Percentiles rank a stretch among this genome's conserved stretches.
These are phyloP conservation scores for Monoplex corrugatus DNA, from an alignment of 2,888 invertebrate species.

Conservation along the genomic window DNA sequence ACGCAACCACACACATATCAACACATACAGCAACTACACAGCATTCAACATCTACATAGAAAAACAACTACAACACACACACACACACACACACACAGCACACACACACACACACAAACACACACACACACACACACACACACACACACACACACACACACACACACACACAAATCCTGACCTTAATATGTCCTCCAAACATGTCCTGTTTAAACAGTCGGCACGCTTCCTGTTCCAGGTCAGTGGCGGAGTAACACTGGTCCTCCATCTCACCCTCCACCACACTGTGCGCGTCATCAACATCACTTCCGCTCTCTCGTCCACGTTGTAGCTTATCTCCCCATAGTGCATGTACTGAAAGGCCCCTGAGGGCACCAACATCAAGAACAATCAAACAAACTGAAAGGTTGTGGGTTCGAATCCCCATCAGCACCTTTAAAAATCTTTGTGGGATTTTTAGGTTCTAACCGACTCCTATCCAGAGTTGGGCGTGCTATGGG, in stretches of 20 bases:
- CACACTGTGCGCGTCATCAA: slow-evolving; percentile 60
- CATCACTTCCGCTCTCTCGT: slow-evolving; percentile 61
- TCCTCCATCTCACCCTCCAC: slow-evolving; percentile 61
- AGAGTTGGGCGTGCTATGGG: too few relatives aligned
- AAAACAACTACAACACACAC: too few relatives aligned
- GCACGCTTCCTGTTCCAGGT: slow-evolving; percentile 43
- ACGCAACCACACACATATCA: too few relatives aligned
- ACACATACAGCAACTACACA: too few relatives aligned
- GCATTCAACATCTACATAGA: too few relatives aligned
- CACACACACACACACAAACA: neutral
- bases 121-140: neutral
- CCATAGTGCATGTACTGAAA: slow-evolving; percentile 51
- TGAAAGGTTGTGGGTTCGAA: too few relatives aligned
- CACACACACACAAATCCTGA: neutral
- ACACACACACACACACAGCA: neutral
- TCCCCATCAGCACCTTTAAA: too few relatives aligned
- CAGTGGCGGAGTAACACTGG: slow-evolving; percentile 55
- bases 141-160: neutral
- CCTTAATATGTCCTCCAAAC: slow-evolving; percentile 54
- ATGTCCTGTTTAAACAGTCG: slow-evolving; percentile 44
- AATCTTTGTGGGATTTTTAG: too few relatives aligned
- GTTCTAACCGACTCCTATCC: too few relatives aligned
- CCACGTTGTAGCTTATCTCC: slow-evolving; percentile 49
- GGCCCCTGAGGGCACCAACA: neutral
- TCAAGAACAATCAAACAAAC: too few relatives aligned